Percentiles rank a stretch among this genome's conserved stretches.
These are phyloP conservation scores for Encarsia formosa DNA, from an alignment of 2,888 invertebrate genomes.

Conservation along the genomic window DNA sequence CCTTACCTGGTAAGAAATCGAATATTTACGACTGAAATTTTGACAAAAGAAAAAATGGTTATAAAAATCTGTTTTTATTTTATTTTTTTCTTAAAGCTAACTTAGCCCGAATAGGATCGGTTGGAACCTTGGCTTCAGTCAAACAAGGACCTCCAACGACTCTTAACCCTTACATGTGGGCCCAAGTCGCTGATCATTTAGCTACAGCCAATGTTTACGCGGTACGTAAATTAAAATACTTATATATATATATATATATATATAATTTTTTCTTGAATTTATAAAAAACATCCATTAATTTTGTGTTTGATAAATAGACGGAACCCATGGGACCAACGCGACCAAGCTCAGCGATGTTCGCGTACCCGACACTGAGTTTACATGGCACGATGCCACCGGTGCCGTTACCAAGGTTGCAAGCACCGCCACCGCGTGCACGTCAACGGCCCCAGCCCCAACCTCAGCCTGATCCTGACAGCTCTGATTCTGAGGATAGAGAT, in stretches of 20 bases:
- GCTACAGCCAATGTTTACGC: conserved; percentile 81
- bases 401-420: conserved; percentile 63
- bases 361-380: conserved; percentile 63
- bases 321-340: conserved; percentile 69
- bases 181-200: conserved; percentile 80
- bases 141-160: conserved; percentile 48
- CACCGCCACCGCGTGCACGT: conserved; percentile 44
- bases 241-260: background rate
- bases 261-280: background rate
- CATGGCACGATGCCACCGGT: conserved; percentile 65
- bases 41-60: background rate
- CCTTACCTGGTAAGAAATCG: conserved; percentile 45
- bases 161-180: conserved; percentile 74
- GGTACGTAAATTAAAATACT: conserved; percentile 55
- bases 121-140: conserved; percentile 46
- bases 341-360: conserved; percentile 80
- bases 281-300: background rate
- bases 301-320: conserved; percentile 56
- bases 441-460: conserved; percentile 32
- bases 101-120: conserved; percentile 46
- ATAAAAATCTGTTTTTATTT: too few relatives aligned
- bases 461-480: conserved; percentile 49
- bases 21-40: background rate
- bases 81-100: conserved; percentile 28
- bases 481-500: conserved; percentile 60